These are phyloP conservation scores for Semaprochilodus insignis DNA, from an alignment of 2,797 vertebrate genomes.

Conservation along the genomic window DNA sequence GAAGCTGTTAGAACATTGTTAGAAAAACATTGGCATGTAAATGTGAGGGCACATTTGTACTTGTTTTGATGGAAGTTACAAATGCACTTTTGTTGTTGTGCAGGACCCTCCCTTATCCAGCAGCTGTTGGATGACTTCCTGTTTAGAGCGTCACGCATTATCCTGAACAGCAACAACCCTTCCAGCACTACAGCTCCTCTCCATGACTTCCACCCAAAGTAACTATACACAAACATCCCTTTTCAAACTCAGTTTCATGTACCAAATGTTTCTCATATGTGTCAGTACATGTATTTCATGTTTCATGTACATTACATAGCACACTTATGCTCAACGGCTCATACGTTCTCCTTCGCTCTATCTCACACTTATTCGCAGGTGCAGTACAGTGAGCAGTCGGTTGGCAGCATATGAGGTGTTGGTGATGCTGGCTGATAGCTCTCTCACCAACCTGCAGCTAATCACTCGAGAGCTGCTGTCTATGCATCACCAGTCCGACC, in stretches of 20 bases:
- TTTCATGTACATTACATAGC: neutral
- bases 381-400: slow-evolving; percentile 95
- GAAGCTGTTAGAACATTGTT: too few species aligned
- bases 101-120: slow-evolving; percentile 96
- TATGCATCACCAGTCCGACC: slow-evolving; percentile 97
- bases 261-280: neutral
- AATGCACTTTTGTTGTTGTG: slow-evolving; percentile 17
- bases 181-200: slow-evolving; percentile 89
- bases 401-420: slow-evolving; percentile 97
- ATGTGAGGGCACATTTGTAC: too few species aligned
- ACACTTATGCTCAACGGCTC: neutral
- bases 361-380: slow-evolving; percentile 75
- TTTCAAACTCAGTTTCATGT: neutral
- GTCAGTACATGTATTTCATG: too few species aligned
- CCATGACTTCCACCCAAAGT: slow-evolving; percentile 99
- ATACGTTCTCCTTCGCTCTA: neutral
- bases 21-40: too few species aligned
- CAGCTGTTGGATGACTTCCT: slow-evolving; percentile 98
- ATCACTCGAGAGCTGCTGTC: slow-evolving; percentile 93
- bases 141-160: slow-evolving; percentile 98
- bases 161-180: slow-evolving; percentile 95
- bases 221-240: slow-evolving; percentile 51
- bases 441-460: slow-evolving; percentile 91
- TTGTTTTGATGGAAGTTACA: neutral
- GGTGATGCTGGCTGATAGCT: slow-evolving; percentile 97